Base-by-base conservation (phyloP, 2,797 vertebrate species). In the Forpus xanthops region DNA sequence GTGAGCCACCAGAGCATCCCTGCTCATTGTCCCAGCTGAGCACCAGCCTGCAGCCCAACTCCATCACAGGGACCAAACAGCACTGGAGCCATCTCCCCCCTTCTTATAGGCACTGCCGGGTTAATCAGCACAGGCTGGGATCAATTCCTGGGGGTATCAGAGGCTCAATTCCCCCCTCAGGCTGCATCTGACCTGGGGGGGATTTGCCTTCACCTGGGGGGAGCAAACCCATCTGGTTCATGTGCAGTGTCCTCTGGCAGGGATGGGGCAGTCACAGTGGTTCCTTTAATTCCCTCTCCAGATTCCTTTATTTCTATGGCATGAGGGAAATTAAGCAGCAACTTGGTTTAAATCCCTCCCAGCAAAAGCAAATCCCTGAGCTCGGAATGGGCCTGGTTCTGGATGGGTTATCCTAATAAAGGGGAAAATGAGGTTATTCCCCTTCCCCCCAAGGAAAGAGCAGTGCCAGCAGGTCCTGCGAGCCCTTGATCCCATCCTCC, bases 321-420 rank as follows among this genome's bases (percentile, higher is more conserved):
- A 25, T 0, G 8, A 60, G 19, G 13, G 17, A 44, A 85, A 58
- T 53, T 3, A 37, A 71, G 37, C 50, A 65, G 76, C 42, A 25
- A 66, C 2, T 1, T 21, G 5, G 11, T 68, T 45, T 37, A 74
- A 87, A 28, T 3, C 1, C 7, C 21, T 58, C 1, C 1, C 12
- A 50, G 62, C 41, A 64, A 33, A 75, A 56, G n/a, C 21, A 15
- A 58, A 27, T 4, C 7, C 37, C 33, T 3, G 30, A 45, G 50
- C 50, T 71, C 65, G 65, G 30, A 35, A 31, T 0, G 1, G 42
- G 20, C 16, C 35, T 15, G 21, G 15, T 31, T 45, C 70, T 12
- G 12, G 33, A 5, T 58, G 53, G n/a, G 23, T 58, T 68, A 50
- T 19, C 24, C 33, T 78, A 62, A 62, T 15, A 45, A 78, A 61